Evolutionary conservation across 2,113 vertebrate species (phyloP), one percentile per base, ranked within the genome.

Genomic region (Tympanuchus pallidicinctus): DNA sequence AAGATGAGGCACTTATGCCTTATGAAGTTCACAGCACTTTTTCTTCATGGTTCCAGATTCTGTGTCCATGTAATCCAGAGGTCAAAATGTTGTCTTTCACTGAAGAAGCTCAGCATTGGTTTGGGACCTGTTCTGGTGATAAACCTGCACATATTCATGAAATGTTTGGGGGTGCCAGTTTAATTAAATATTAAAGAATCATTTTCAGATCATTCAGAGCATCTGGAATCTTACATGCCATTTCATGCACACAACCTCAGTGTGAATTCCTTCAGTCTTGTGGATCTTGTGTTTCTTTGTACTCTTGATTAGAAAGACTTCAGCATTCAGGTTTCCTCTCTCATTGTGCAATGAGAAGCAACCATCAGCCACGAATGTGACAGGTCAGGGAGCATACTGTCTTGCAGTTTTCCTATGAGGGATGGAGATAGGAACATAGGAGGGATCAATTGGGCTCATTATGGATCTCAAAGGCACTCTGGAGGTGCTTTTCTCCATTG

Each of bases 261-360:
- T 60, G 30, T 7, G 2, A 48, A 24, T 52, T 10, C 30, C 25
- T 17, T 34, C 73, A 13, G 43, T 61, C 21, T 65, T 84, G 32
- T 28, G 84, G 40, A 21, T 10, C 12, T 34, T 27, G 32, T 24
- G 43, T 65, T 76, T 42, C 20, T 60, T 9, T 56, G 54, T 73
- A 36, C 40, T 28, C 6, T 8, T 34, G 67, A 4, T 2, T 56
- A 32, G 54, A 75, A 3, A 25, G 10, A 8, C 16, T 32, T 28
- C 76, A 73, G 43, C 47, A 4, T 54, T 67, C 28, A 4, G 48
- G 5, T 14, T 56, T n/a, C 7, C 3, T 64, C 43, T 47, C 42
- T 1, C 0, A 11, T 42, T 18, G 5, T 3, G 1, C 18, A 38
- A 63, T 6, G 13, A 82, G 75, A 22, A 70, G 38, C 1, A 36